Base-by-base conservation (phyloP, 2,888 invertebrate species). In the Dryobotodes eremita region DNA sequence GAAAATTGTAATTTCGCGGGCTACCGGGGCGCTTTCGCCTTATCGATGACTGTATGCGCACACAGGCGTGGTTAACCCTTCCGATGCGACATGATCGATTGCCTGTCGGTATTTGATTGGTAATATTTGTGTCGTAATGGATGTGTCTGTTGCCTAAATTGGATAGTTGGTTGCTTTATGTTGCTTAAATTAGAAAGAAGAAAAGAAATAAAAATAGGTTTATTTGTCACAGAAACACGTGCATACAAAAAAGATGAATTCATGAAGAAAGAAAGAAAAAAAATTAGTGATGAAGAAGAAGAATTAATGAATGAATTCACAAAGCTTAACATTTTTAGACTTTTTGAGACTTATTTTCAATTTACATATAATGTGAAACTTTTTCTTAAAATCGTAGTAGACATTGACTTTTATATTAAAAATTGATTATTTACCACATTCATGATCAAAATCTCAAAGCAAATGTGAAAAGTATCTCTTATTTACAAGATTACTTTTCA, bases 31-130 rank as follows among this genome's bases (percentile, higher is more conserved):
- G 7, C 7, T 20, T 57, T 20, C 20, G 20, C 70, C 70, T 70
- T 42, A 42, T 42, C n/a, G n/a, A 70, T 55, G 53, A 26, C 31
- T 57, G 4, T 50, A 78, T 71, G 59, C 75, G 87, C 82, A 84
- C 83, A 75, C 68, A 79, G 65, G 50, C 68, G 48, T 6, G 61
- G 61, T 20, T 64, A 84, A 79, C 77, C 76, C 83, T 69, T 72
- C 48, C 46, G 66, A 82, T 79, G 80, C 71, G 70, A 77, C 62
- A 57, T 84, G 84, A 83, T 79, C 48, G 72, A 84, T 80, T 73
- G 72, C 59, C 50, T 68, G 66, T 71, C 79, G 17, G 57, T 75
- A 50, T 72, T 74, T 73, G 68, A 83, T 82, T 36, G 77, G 55
- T 79, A 71, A 79, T 80, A 79, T 70, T 81, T 72, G 68, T 77